phyloP scores from a whole-genome alignment of 2,113 vertebrate species.

The Sprattus sprattus region DNA sequence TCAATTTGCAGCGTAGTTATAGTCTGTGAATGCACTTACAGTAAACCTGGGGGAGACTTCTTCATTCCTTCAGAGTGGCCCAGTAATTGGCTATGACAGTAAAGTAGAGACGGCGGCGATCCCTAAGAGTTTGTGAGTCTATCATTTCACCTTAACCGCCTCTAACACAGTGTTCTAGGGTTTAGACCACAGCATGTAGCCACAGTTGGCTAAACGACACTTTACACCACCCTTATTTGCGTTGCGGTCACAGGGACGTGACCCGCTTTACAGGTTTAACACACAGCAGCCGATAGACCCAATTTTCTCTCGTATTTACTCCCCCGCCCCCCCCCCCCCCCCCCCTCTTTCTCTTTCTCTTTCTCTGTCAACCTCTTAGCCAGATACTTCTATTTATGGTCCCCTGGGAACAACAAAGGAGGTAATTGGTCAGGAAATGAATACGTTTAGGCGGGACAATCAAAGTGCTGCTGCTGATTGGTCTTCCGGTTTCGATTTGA shows the following conservation, averaged over 20 bases:
- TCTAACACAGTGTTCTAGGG: neutral
- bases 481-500: no score
- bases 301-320: constrained; percentile 30
- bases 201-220: neutral
- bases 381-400: neutral
- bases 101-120: neutral
- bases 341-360: neutral
- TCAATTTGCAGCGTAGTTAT: neutral
- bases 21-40: neutral
- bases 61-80: neutral
- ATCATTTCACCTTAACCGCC: neutral
- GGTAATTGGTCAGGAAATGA: neutral
- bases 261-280: constrained; percentile 22
- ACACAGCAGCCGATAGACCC: constrained; percentile 19
- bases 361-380: neutral
- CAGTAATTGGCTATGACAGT: neutral
- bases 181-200: neutral
- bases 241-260: neutral
- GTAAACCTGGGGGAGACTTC: neutral
- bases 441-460: no score
- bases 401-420: neutral
- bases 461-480: no score
- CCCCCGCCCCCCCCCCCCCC: neutral
- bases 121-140: neutral
- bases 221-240: constrained; percentile 8